These are phyloP conservation scores for Geophilus truncorum DNA, from an alignment of 2,888 invertebrate genomes.

Conservation along the genomic window DNA sequence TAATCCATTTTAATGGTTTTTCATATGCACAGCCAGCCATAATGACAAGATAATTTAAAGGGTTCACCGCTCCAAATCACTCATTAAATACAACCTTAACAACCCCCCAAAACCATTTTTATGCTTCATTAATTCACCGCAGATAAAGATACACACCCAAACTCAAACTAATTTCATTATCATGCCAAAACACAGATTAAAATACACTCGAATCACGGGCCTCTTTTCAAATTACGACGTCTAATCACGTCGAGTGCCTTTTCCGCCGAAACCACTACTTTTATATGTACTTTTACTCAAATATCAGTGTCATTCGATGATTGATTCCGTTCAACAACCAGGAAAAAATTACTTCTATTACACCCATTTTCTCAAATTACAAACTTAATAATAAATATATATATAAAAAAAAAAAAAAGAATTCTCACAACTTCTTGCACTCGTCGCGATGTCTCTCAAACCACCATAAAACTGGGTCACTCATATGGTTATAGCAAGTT, in stretches of 20 bases:
- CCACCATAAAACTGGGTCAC: slow-evolving; percentile 12
- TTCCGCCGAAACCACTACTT: not conserved
- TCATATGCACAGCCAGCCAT: slow-evolving; percentile 16
- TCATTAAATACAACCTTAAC: slow-evolving; percentile 20
- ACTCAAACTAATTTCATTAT: slow-evolving; percentile 20
- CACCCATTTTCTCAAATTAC: not conserved
- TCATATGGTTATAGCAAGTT: slow-evolving; percentile 5
- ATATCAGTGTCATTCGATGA: not conserved
- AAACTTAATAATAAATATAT: not conserved
- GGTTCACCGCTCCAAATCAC: slow-evolving; percentile 20
- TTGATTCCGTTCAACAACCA: not conserved
- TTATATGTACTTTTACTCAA: not conserved
- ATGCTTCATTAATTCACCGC: slow-evolving; percentile 14
- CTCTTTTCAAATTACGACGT: not conserved
- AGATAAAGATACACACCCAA: slow-evolving; percentile 20
- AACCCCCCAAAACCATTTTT: slow-evolving; percentile 18
- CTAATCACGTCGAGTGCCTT: not conserved
- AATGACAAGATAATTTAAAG: slow-evolving; percentile 20
- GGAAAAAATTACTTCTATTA: not conserved
- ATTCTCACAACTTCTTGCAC: not conserved
- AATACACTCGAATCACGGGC: not conserved
- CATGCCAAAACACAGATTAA: slow-evolving; percentile 9
- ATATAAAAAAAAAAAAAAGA: not conserved
- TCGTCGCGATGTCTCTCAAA: not conserved
- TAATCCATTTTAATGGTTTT: slow-evolving; percentile 20